Evolutionary conservation across 2,113 vertebrate genomes (phyloP), one percentile per base, ranked within the genome.

Genomic region (Notothenia rossii): DNA sequence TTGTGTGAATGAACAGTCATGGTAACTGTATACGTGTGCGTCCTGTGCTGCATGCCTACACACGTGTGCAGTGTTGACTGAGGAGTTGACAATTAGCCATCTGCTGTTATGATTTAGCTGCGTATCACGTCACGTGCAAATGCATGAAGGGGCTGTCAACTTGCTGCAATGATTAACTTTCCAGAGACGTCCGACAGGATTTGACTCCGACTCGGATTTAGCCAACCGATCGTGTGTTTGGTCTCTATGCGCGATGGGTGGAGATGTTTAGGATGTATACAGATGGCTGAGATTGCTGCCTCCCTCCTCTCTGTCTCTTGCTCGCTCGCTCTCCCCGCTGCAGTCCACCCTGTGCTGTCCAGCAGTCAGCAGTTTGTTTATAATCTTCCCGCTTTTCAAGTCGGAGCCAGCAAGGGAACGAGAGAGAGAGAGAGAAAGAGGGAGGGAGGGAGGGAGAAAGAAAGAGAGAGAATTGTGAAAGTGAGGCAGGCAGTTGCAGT

Each of bases 311-410:
- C 48, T 75, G 50, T 29, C 48, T 71, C 77, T 36, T 36, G 75
- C 48, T 12, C 51, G 54, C 79, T 85, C 78, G 33, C 72, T 29
- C 59, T 49, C 81, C 83, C 77, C 72, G 73, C 92, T 87, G 91
- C 94, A 91, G 91, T 92, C 89, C 78, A 64, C 61, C 75, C 80
- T 70, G 82, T 72, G 70, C 90, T 86, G 83, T 71, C 86, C 86
- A 68, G 81, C 88, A 90, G 91, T 95, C 94, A 93, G 93, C 91
- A 90, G 85, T 94, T 94, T 93, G 89, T 94, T 94, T 93, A 91
- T 91, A 91, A 92, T 94, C 92, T 91, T 94, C 92, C 92, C 90
- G 83, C 93, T 91, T 94, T 93, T 89, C 85, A 91, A 89, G 87
- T 90, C 78, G 67, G 74, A 93, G 94, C 91, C 90, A 92, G 84